phyloP scores from a whole-genome alignment of 2,113 vertebrate species.

The Macaca nemestrina region DNA sequence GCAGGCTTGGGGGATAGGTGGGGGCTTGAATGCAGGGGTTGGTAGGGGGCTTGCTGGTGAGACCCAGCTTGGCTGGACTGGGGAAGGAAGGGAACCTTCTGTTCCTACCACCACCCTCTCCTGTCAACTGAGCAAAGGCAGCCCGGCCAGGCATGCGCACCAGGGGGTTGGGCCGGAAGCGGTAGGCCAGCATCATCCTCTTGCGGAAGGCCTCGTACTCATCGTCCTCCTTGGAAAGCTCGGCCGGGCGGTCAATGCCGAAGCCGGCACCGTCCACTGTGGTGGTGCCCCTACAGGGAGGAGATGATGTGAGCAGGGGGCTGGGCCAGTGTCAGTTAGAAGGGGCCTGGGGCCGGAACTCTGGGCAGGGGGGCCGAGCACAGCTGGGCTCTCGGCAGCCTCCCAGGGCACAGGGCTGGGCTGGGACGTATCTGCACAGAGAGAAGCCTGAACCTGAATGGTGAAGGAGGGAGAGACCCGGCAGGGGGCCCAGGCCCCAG shows the following conservation, averaged over 20 bases:
- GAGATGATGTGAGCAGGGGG: rapidly evolving
- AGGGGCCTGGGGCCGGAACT: no score
- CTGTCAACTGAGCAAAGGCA: rapidly evolving
- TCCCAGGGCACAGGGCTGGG: neutral
- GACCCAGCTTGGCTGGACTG: neutral
- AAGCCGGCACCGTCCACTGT: constrained; percentile 94
- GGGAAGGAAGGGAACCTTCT: neutral
- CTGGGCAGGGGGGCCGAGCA: neutral
- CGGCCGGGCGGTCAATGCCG: constrained; percentile 94
- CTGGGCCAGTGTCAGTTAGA: neutral
- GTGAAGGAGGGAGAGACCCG: neutral
- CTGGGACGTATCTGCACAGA: neutral
- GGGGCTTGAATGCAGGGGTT: neutral
- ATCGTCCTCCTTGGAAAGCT: constrained; percentile 92
- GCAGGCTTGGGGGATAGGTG: neutral
- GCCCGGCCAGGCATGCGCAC: constrained; percentile 74
- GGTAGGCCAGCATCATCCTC: constrained; percentile 98
- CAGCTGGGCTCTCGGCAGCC: neutral
- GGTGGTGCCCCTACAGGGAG: constrained; percentile 87
- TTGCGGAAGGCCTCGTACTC: constrained; percentile 98
- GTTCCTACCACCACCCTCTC: neutral
- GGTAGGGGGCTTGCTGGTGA: neutral
- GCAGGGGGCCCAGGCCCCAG: neutral
- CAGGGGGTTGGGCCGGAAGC: constrained; percentile 97
- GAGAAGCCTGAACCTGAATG: neutral